A percentile compares a stretch with the other conserved stretches of the same genome.
These are phyloP conservation scores for Oryctolagus cuniculus DNA, from an alignment of 2,113 vertebrate species.

Conservation along the genomic window mOryCun1.1 NC_091435.1:113400501-113401000, in stretches of 20 bases:
- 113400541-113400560: background rate
- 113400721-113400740: background rate
- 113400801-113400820: slow-evolving; percentile 37
- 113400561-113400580: background rate
- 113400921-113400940: slow-evolving; percentile 37
- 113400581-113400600: slow-evolving; percentile 58
- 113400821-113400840: slow-evolving; percentile 36
- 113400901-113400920: background rate
- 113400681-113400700: background rate
- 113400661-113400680: slow-evolving; percentile 30
- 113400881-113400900: slow-evolving; percentile 1
- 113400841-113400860: slow-evolving; percentile 53
- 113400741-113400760: background rate
- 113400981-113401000: slow-evolving; percentile 51
- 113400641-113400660: slow-evolving; percentile 23
- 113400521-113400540: background rate
- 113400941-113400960: slow-evolving; percentile 4
- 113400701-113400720: background rate
- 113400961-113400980: slow-evolving; percentile 64
- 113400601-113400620: background rate
- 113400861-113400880: slow-evolving; percentile 40
- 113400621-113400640: slow-evolving; percentile 5
- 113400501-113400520: slow-evolving; percentile 61
- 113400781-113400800: slow-evolving; percentile 36
- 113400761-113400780: background rate